Conservation (phyloP, 2,888 invertebrate genomes). For the Cheilosia vernalis region DNA sequence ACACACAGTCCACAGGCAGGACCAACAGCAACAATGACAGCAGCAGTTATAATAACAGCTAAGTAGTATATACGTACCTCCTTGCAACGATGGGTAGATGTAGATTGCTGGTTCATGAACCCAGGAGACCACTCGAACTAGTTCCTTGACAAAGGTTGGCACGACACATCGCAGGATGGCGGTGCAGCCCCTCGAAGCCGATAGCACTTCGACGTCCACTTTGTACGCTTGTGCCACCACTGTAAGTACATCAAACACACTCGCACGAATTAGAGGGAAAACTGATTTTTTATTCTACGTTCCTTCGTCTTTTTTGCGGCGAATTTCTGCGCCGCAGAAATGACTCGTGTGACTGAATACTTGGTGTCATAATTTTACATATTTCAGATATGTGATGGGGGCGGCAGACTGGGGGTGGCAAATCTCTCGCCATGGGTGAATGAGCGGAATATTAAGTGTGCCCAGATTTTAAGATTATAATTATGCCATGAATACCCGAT, state of each 20-base stretch:
- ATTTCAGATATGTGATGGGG: conserved; percentile 57
- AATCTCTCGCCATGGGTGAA: conserved; percentile 62
- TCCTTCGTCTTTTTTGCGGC: conserved; percentile 57
- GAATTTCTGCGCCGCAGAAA: conserved; percentile 44
- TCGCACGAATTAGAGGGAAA: conserved; percentile 50
- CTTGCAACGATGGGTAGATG: conserved; percentile 90
- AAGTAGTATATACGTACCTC: conserved; percentile 85
- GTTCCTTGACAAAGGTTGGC: conserved; percentile 89
- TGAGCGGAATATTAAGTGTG: conserved; percentile 73
- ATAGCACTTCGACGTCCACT: conserved; percentile 88
- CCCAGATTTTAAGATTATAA: conserved; percentile 75
- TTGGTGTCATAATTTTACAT: conserved; percentile 73
- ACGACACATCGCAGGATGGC: conserved; percentile 89
- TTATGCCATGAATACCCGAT: conserved; percentile 73
- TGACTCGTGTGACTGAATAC: conserved; percentile 71
- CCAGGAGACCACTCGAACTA: conserved; percentile 90
- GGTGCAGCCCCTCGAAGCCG: conserved; percentile 88
- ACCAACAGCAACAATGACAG: conserved; percentile 70
- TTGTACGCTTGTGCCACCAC: conserved; percentile 90
- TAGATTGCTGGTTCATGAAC: conserved; percentile 89
- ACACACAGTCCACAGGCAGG: conserved; percentile 17
- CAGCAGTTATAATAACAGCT: conserved; percentile 38
- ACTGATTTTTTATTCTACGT: conserved; percentile 21
- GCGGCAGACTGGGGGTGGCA: conserved; percentile 30
- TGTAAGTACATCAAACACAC: conserved; percentile 79